A percentile compares a stretch with the other conserved stretches of the same genome.
These are phyloP conservation scores for Cecidostiba fungosa DNA, from an alignment of 2,888 invertebrate species.

Conservation along the genomic window DNA sequence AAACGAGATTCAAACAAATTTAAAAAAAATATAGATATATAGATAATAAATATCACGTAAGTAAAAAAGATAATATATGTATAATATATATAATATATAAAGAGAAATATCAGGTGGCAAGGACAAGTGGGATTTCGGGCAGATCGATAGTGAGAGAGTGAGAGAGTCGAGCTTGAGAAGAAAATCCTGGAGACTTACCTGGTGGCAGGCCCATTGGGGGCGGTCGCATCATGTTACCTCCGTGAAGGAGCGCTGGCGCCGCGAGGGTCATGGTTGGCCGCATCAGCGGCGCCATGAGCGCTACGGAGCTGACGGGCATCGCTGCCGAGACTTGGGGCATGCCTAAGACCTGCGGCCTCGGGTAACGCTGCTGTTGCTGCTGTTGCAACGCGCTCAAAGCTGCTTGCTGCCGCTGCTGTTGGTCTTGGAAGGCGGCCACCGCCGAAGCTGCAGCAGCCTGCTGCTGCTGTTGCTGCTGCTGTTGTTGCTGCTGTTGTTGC, in stretches of 20 bases:
- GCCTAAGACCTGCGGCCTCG: conserved; percentile 80
- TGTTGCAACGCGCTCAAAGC: conserved; percentile 72
- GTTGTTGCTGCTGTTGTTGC: conserved; percentile 78
- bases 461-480: conserved; percentile 74
- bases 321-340: conserved; percentile 80
- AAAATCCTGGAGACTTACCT: conserved; percentile 82
- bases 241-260: conserved; percentile 82
- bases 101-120: conserved; percentile 28
- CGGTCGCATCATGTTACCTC: conserved; percentile 85
- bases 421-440: conserved; percentile 79
- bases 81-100: conserved; percentile 37
- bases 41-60: conserved; percentile 47
- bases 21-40: conserved; percentile 37
- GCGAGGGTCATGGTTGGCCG: conserved; percentile 81
- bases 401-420: conserved; percentile 77
- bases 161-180: not conserved
- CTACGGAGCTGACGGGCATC: conserved; percentile 81
- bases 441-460: conserved; percentile 79
- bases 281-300: conserved; percentile 82
- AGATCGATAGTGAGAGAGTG: conserved; percentile 24
- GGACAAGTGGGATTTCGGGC: conserved; percentile 13
- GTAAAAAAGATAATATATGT: conserved; percentile 41
- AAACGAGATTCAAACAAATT: conserved; percentile 5
- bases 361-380: conserved; percentile 81
- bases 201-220: conserved; percentile 85